These are phyloP conservation scores for Palaemon carinicauda DNA, from an alignment of 1,140 invertebrate genomes.

Conservation along the genomic window DNA sequence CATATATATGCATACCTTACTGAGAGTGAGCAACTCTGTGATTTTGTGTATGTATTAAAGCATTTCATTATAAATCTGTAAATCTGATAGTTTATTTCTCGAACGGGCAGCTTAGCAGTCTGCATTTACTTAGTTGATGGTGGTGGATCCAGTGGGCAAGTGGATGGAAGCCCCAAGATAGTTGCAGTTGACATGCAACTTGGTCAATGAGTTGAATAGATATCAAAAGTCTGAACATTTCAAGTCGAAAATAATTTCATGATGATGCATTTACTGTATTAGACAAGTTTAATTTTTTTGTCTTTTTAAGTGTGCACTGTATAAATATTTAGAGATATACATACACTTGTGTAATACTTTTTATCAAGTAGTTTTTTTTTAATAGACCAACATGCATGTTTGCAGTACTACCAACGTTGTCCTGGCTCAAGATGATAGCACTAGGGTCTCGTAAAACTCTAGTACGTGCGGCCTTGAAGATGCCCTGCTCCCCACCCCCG, in stretches of 20 bases:
- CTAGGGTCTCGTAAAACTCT: slow-evolving; percentile 9
- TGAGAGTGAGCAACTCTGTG: background rate
- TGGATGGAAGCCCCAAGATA: no score
- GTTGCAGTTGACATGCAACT: no score
- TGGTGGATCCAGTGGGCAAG: no score
- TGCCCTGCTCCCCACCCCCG: slow-evolving; percentile 46
- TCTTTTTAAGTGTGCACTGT: background rate
- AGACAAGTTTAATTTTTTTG: no score
- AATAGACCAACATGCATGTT: background rate
- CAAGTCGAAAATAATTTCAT: no score
- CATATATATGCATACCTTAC: background rate
- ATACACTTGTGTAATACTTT: background rate
- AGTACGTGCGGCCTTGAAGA: background rate
- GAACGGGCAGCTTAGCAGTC: no score
- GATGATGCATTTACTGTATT: no score
- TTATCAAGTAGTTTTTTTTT: background rate
- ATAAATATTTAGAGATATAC: background rate
- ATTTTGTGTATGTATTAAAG: background rate
- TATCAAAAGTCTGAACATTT: no score
- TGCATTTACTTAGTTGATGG: no score
- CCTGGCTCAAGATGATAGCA: slow-evolving; percentile 36
- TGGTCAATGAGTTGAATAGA: no score
- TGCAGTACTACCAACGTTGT: background rate
- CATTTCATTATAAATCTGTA: background rate
- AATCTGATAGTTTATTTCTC: background rate